Base-by-base conservation (phyloP, 1,140 invertebrate genomes). In the Radopholus similis region DNA sequence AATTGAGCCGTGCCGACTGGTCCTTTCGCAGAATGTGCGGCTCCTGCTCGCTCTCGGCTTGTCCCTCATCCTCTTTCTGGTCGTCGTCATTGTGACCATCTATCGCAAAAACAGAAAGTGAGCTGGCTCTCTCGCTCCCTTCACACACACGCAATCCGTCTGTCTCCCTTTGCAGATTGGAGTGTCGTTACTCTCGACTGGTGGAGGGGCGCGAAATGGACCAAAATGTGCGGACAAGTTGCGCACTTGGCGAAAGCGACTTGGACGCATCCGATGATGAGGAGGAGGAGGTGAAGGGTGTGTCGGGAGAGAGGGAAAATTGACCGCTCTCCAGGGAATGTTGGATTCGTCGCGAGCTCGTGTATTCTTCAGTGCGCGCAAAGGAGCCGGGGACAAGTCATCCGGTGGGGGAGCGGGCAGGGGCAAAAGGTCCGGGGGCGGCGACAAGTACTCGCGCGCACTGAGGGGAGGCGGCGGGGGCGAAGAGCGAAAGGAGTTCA, bases 51-150 rank as follows among this genome's bases (percentile, higher is more conserved):
- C 59, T 8, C 26, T 77, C 13, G 76, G 74, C 23, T 34, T 59
- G 13, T n/a, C 67, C 44, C 26, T 75, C 5, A 75, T 75, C 30
- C 42, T 55, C 47, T 58, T 67, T 26, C 38, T 75, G n/a, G 23
- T 65, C 8, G 4, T 75, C n/a, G 51, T 68, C 4, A 65, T 75
- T 42, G 75, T 67, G 42, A 55, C 65, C 11, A 70, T 75, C 30
- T 77, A 75, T 60, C 58, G 60, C 49, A 21, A 58, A 47, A 78
- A 78, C 59, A 75, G 68, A 56, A 78, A 35, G 75, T 75, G 28
- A 66, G 30, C n/a, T 44, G 21, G 38, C 38, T 13, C 1, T 28
- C 23, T 35, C 21, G 51, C 11, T 1, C 11, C 15, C 15, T 2
- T 28, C 11, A 2, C n/a, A 59, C 0, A 56, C 11, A 13, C 11